phyloP scores from a whole-genome alignment of 2,113 vertebrate genomes.

The Puffinus mauretanicus region DNA sequence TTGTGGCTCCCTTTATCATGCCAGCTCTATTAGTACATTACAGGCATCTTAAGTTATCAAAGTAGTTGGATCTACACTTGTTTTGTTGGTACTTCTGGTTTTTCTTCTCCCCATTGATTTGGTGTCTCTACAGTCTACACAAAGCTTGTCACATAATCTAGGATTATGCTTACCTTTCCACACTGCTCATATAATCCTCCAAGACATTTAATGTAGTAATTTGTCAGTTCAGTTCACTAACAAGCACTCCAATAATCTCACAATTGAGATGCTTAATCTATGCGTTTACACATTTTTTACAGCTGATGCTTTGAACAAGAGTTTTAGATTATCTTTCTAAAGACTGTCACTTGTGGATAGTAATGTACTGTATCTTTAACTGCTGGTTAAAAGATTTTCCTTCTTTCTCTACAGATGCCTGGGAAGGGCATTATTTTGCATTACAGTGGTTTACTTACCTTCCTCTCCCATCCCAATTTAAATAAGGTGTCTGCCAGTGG shows the following conservation, averaged over 20 bases:
- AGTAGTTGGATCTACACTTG: neutral
- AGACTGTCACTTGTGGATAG: neutral
- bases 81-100: neutral
- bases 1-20: neutral
- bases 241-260: neutral
- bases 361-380: neutral
- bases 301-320: neutral
- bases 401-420: neutral
- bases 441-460: neutral
- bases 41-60: neutral
- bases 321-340: neutral
- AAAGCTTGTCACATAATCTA: neutral
- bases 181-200: neutral
- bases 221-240: neutral
- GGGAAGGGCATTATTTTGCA: neutral
- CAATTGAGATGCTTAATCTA: neutral
- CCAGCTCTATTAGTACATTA: neutral
- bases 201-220: neutral
- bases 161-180: neutral
- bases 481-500: neutral
- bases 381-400: neutral
- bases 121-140: neutral
- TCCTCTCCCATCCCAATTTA: neutral
- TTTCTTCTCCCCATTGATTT: neutral
- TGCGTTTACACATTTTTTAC: neutral